Percentiles rank a stretch among this genome's conserved stretches.
Conservation (phyloP, 1,140 invertebrate species). For the Maniola jurtina region DNA sequence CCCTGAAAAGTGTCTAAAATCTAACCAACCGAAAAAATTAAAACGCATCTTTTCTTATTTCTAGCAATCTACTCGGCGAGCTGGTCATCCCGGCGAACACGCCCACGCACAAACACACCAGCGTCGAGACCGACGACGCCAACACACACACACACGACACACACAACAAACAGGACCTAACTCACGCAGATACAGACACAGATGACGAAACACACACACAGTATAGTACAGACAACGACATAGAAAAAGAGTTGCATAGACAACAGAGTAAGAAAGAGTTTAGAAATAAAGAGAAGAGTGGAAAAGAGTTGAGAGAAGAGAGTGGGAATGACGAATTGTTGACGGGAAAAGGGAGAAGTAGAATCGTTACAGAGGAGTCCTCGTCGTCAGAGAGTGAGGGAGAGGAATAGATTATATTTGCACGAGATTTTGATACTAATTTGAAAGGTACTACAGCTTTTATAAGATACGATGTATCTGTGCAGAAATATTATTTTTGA, state of each 20-base stretch:
- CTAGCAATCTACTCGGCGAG: slow-evolving; percentile 36
- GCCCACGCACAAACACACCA: neutral
- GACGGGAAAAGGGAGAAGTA: neutral
- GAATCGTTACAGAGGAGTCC: neutral
- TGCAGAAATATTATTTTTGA: no score
- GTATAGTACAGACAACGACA: neutral
- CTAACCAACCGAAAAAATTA: neutral
- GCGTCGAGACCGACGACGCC: neutral
- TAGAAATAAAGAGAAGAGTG: neutral
- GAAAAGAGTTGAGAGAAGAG: neutral
- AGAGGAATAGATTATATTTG: neutral
- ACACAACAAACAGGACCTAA: neutral
- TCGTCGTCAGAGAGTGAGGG: neutral
- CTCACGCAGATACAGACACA: neutral
- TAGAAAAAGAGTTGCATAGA: neutral
- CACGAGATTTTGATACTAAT: no score
- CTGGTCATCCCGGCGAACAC: slow-evolving; percentile 28
- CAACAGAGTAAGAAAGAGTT: neutral
- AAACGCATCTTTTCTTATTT: neutral
- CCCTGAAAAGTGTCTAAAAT: no score
- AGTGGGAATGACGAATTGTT: neutral
- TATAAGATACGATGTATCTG: no score
- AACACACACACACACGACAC: neutral
- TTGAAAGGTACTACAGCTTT: no score
- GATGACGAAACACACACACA: neutral